Evolutionary conservation across 2,888 invertebrate species (phyloP).

Genomic region (Plebejus melissa): DNA sequence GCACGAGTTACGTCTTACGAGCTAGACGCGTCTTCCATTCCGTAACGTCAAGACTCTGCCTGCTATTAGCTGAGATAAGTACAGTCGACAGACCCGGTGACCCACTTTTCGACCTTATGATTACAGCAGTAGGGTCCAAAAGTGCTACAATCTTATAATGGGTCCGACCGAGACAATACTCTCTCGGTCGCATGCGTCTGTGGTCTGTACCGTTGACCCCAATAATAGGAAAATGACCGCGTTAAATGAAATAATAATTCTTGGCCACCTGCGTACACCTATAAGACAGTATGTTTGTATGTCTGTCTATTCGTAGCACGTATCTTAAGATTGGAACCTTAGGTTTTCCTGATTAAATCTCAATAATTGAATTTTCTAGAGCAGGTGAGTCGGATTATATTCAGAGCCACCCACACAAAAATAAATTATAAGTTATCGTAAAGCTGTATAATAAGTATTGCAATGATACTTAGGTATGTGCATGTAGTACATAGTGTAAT

Average conservation of each 20-base stretch:
- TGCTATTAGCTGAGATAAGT: too few species aligned
- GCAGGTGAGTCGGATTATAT: too few species aligned
- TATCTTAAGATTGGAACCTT: too few species aligned
- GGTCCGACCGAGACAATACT: neutral
- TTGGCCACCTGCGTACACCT: neutral
- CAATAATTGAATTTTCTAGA: too few species aligned
- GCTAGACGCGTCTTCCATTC: neutral
- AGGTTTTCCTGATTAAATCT: too few species aligned
- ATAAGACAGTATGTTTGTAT: neutral
- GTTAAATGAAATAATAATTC: neutral
- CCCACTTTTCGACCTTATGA: neutral
- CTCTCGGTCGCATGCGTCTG: neutral
- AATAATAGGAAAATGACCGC: constrained; percentile 9
- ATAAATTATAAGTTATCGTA: too few species aligned
- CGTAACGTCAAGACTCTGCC: too few species aligned
- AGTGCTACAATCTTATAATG: neutral
- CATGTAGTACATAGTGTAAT: too few species aligned
- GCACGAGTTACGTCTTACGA: neutral
- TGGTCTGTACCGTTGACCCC: neutral
- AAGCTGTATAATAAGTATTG: too few species aligned
- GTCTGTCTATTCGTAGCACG: neutral
- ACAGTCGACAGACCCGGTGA: neutral
- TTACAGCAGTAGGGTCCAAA: neutral
- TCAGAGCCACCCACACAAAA: too few species aligned
- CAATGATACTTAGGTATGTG: too few species aligned